Evolutionary conservation across 2,113 vertebrate species (phyloP), one percentile per base, ranked within the genome.

Genomic region (Eretmochelys imbricata): DNA sequence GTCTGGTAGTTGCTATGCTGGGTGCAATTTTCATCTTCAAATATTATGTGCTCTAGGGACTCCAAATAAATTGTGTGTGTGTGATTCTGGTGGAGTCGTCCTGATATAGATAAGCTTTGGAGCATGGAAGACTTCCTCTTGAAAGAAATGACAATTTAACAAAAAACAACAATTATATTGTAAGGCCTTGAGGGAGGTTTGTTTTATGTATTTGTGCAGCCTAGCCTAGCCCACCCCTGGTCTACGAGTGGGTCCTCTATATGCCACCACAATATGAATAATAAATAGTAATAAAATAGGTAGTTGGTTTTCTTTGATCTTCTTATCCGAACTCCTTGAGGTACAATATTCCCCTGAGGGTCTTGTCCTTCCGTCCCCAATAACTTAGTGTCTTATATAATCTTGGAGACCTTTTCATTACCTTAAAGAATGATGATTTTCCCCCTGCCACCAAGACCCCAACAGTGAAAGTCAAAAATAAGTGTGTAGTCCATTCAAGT

Each of bases 401-500:
- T 80, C 51, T 82, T 92, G 2, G 42, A 82, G 54, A 24, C 0
- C 0, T 54, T 57, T 90, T 38, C 17, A 59, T 84, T 90, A 16
- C 53, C 6, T 27, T 80, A 72, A 76, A 78, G 49, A 49, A 49
- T 49, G 49, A 31, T 24, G 0, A 35, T 78, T 87, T 79, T 83
- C 80, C 12, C 19, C 5, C 95, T 94, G 5, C 29, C 38, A 65
- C 1, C 1, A 84, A 8, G 82, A 89, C 78, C 1, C 5, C 24
- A 51, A 12, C 81, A 55, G 1, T 49, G 35, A 62, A 42, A 10
- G 90, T 6, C 2, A 65, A 87, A 87, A 35, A 1, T 48, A 89
- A 50, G 25, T 17, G 75, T 51, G 76, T 24, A 27, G 0, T 27
- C 2, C 4, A 0, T 35, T 85, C 4, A 51, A 24, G 3, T 2